These are phyloP conservation scores for Proteles cristata DNA, from an alignment of 2,113 vertebrate genomes.

Conservation along the genomic window DNA sequence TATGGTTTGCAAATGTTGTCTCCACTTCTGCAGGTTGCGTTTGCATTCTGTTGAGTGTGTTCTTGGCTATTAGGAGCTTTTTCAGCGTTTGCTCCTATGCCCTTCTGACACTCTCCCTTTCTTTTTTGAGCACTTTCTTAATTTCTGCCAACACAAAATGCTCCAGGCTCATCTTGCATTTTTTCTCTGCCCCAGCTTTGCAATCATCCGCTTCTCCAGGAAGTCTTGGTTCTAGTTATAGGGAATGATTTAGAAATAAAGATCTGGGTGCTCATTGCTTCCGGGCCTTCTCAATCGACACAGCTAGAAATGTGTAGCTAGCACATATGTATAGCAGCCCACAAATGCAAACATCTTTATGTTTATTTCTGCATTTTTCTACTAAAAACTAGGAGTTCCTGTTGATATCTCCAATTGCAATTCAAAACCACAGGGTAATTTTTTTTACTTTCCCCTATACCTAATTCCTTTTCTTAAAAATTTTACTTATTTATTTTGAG, in stretches of 20 bases:
- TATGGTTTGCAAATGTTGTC: background rate
- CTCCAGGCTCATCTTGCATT: background rate
- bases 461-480: background rate
- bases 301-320: background rate
- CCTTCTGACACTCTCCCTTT: background rate
- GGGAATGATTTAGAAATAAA: background rate
- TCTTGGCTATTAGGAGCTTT: background rate
- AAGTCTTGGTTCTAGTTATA: background rate
- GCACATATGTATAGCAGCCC: background rate
- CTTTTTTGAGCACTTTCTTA: background rate
- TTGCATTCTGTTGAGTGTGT: background rate
- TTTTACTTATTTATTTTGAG: too few species aligned
- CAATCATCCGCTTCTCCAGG: background rate
- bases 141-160: background rate
- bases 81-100: too few species aligned
- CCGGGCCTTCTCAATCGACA: background rate
- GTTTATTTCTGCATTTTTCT: background rate
- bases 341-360: too few species aligned
- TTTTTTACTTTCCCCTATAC: background rate
- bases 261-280: background rate
- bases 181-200: background rate
- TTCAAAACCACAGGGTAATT: background rate
- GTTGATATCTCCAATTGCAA: background rate
- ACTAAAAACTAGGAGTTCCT: background rate
- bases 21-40: background rate